Conservation (phyloP, 2,797 vertebrate species). For the Erpetoichthys calabaricus region DNA sequence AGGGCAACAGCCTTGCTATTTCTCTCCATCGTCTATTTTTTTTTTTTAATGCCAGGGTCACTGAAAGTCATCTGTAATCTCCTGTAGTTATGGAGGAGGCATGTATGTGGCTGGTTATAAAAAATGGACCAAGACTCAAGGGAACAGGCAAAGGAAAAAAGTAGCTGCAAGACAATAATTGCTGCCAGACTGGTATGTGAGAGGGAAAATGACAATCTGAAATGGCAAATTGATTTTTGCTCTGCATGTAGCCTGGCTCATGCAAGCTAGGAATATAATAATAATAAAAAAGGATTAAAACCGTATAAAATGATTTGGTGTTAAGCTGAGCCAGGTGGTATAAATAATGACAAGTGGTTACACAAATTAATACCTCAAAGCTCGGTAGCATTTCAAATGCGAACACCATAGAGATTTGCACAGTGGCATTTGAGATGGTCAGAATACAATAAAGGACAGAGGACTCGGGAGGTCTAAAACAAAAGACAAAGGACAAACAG, state of each 20-base stretch:
- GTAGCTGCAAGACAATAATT: slow-evolving; percentile 39
- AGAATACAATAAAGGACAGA: no score
- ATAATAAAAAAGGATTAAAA: slow-evolving; percentile 19
- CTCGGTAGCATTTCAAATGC: not conserved
- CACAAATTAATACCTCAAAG: not conserved
- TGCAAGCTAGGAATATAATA: slow-evolving; percentile 1
- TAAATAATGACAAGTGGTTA: slow-evolving; percentile 4
- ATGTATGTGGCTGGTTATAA: slow-evolving; percentile 19
- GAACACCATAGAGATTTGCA: not conserved
- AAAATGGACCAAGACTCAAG: slow-evolving; percentile 32
- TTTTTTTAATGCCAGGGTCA: slow-evolving; percentile 32
- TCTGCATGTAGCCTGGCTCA: slow-evolving; percentile 31
- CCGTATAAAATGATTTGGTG: slow-evolving; percentile 19
- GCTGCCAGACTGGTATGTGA: slow-evolving; percentile 27
- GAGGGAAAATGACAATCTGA: slow-evolving; percentile 40
- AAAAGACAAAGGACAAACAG: not conserved
- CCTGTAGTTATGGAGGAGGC: slow-evolving; percentile 22
- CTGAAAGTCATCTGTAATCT: slow-evolving; percentile 34
- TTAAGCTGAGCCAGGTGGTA: slow-evolving; percentile 18
- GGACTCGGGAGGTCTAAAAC: not conserved
- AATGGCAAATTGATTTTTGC: slow-evolving; percentile 52
- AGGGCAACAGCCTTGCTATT: slow-evolving; percentile 26
- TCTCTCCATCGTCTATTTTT: slow-evolving; percentile 16
- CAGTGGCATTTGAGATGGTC: no score
- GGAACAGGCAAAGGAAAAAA: slow-evolving; percentile 28